Base-by-base conservation (phyloP, 2,797 vertebrate genomes). In the Mormyrops boulengeri region DNA sequence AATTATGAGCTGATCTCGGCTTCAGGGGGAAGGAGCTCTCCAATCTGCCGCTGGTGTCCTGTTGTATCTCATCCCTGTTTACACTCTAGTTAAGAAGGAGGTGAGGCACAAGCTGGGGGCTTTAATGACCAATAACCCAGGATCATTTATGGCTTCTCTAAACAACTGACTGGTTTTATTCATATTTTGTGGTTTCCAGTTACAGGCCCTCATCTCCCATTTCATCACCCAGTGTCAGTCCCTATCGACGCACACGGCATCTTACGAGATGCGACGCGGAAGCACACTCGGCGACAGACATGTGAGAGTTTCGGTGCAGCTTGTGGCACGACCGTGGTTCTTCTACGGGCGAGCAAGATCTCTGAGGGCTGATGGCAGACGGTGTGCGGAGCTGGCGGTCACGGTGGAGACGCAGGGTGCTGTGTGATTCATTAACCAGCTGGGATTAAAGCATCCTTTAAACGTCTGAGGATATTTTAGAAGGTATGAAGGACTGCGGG, bases 391-490 rank as follows among this genome's bases (percentile, higher is more conserved):
- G 88, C 73, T 80, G 50, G 11, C 19, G 14, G 47, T 55, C 69
- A 49, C 1, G 14, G 88, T 26, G 30, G 77, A 80, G 86, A 44
- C 8, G 73, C 22, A 4, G 52, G 73, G 34, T n/a, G 30, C 30
- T 89, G 62, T 89, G 52, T 57, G 30, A 82, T 82, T 89, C 17
- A 69, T 82, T 89, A 84, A 89, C 52, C 88, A 57, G 88, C 53
- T 34, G 38, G 52, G 88, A 55, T 82, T 38, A 82, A 82, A 44
- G 53, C 52, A 57, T 34, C 11, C 50, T 69, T 19, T 41, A 30
- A 89, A 57, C 49, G 49, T 80, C 53, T 84, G 52, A 22, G 34
- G 53, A 53, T 82, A 55, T 38, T 89, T 89, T 44, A 53, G 17
- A 30, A 80, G 50, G 69, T 55, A 80, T 53, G 52, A 89, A 82